Conservation (phyloP, 1,140 invertebrate genomes). For the Ips typographus region DNA sequence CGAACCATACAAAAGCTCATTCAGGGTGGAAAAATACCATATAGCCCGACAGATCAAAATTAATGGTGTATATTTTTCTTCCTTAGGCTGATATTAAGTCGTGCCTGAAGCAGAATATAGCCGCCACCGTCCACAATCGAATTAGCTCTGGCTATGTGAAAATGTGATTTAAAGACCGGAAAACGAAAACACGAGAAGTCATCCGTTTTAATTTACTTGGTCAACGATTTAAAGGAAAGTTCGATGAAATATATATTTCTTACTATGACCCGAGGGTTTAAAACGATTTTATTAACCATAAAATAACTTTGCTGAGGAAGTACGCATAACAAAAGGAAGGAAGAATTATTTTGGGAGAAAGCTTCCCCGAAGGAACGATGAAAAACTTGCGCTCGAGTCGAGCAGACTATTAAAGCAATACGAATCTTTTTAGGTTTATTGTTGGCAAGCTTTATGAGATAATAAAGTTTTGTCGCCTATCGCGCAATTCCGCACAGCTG, state of each 20-base stretch:
- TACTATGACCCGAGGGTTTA: not conserved
- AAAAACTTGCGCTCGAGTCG: not conserved
- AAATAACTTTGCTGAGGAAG: not conserved
- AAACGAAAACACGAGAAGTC: constrained; percentile 13
- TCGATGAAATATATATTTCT: constrained; percentile 4
- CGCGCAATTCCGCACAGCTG: no score
- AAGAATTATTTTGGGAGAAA: no score
- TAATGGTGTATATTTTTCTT: constrained; percentile 28
- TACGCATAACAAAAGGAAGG: not conserved
- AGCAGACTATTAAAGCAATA: not conserved
- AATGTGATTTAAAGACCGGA: constrained; percentile 20
- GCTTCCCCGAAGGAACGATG: not conserved
- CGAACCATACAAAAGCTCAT: constrained; percentile 9
- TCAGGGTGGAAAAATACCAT: constrained; percentile 17
- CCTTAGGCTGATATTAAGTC: constrained; percentile 27
- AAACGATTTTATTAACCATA: constrained; percentile 3
- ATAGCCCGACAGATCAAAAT: constrained; percentile 24
- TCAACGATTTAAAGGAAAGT: not conserved
- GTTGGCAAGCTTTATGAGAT: no score
- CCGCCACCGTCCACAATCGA: constrained; percentile 13
- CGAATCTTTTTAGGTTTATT: no score
- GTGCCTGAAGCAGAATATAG: constrained; percentile 12
- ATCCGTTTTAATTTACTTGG: constrained; percentile 14
- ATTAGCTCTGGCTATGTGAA: constrained; percentile 18
- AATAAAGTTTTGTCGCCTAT: no score